Evolutionary conservation across 1,140 invertebrate genomes (phyloP).

Genomic region (Stegodyphus mimosarum): DNA sequence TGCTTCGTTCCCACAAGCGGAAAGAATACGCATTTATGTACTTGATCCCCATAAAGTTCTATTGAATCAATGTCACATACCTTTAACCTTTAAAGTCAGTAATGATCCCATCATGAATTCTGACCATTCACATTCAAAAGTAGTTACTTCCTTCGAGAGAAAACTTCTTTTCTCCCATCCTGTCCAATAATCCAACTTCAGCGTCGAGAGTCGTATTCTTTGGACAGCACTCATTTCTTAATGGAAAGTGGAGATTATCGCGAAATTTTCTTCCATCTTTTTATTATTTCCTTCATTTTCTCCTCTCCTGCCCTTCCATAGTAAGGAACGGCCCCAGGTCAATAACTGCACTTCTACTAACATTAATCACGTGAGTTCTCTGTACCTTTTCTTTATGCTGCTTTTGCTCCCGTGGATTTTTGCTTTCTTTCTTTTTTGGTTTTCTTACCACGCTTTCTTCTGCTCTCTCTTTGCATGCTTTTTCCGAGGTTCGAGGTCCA

Average conservation of each 20-base stretch:
- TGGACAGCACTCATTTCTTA: constrained; percentile 19
- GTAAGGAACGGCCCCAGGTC: constrained; percentile 7
- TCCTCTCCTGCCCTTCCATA: background rate
- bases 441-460: background rate
- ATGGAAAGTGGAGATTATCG: constrained; percentile 28
- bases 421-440: background rate
- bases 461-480: background rate
- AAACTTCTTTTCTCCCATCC: background rate
- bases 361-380: constrained; percentile 9
- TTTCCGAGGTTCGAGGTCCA: constrained; percentile 21
- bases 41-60: no score
- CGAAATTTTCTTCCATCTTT: background rate
- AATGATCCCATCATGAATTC: no score
- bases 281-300: background rate
- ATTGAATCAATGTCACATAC: no score
- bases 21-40: no score
- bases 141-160: no score
- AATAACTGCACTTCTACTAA: constrained; percentile 20
- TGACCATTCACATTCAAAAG: no score
- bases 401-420: background rate
- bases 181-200: constrained; percentile 10
- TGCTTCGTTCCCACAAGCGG: no score
- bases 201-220: constrained; percentile 4
- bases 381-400: constrained; percentile 3
- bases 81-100: no score